Base-by-base conservation (phyloP, 2,797 vertebrate genomes). In the Neosilurus hyrtlii region DNA sequence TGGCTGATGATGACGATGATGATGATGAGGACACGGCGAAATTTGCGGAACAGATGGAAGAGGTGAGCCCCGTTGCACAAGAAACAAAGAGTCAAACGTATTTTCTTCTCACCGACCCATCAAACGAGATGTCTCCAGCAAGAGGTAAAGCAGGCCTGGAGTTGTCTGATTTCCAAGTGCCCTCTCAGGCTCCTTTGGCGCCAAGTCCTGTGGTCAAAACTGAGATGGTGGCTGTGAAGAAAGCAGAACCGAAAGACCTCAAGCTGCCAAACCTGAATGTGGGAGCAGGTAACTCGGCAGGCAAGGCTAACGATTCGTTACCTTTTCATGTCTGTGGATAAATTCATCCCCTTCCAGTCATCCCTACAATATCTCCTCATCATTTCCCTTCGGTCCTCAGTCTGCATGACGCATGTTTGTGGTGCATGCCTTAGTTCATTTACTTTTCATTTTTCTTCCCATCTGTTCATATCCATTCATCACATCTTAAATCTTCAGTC, bases 71-170 rank as follows among this genome's bases (percentile, higher is more conserved):
- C 1, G 68, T 81, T 18, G 78, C 79, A 0, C 65, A 90, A 81
- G 86, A 92, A 62, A 85, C 86, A 24, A 87, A 88, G 0, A 86
- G 86, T 80, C 91, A 90, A 81, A 90, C 93, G 43, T 93, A 92
- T 88, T 89, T 75, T 82, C 88, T 94, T 75, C 91, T 94, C 52
- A 90, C 88, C 51, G 92, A 93, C 78, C 83, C 88, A 0, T 89
- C 92, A 30, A 89, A 91, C 3, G 67, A 71, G 65, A 26, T 87
- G 52, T 85, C 76, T 43, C 54, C 83, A 3, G 91, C 90, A 86
- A 94, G 92, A 89, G 90, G 89, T 84, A 94, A 95, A 86, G 89
- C 91, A 0, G 92, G 91, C 83, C 89, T 94, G 79, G 94, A 94
- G 83, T 90, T 89, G 79, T 87, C 90, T 0, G 85, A 92, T 73